Evolutionary conservation across 2,797 vertebrate species (phyloP).

Genomic region (Phataginus tetradactyla): DNA sequence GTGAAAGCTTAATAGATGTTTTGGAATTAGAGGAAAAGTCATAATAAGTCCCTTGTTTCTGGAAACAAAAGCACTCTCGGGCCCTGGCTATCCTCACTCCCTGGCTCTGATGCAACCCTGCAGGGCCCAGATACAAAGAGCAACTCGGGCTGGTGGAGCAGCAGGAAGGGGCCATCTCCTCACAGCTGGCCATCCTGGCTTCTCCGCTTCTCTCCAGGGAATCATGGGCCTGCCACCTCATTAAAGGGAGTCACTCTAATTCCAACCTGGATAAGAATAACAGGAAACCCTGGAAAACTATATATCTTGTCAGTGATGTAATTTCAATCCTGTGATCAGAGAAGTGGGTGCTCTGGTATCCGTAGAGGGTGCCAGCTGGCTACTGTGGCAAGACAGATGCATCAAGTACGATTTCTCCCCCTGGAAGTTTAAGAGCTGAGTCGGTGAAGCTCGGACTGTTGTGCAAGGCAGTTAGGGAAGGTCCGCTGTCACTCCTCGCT

Average conservation of each 20-base stretch:
- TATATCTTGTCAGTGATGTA: not conserved
- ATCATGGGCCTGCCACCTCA: not conserved
- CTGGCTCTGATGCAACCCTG: not conserved
- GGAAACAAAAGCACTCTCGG: conserved; percentile 41
- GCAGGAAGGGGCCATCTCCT: fast-evolving
- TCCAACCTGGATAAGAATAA: not conserved
- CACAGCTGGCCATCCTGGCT: no score
- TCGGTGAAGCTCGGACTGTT: not conserved
- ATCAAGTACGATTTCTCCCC: not conserved
- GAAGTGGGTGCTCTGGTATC: not conserved
- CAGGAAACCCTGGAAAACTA: not conserved
- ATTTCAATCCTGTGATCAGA: not conserved
- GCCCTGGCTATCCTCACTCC: not conserved
- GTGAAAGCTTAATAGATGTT: conserved; percentile 55
- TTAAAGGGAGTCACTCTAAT: not conserved
- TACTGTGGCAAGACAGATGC: not conserved
- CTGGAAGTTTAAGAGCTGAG: not conserved
- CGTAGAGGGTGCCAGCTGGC: not conserved
- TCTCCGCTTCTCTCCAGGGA: not conserved
- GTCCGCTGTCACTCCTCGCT: not conserved
- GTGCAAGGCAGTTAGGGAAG: not conserved
- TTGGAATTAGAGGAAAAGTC: conserved; percentile 64
- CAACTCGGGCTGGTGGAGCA: no score
- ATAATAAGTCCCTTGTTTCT: conserved; percentile 56
- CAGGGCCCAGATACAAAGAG: not conserved